Base-by-base conservation (phyloP, 2,888 invertebrate species). In the Apoda limacodes region DNA sequence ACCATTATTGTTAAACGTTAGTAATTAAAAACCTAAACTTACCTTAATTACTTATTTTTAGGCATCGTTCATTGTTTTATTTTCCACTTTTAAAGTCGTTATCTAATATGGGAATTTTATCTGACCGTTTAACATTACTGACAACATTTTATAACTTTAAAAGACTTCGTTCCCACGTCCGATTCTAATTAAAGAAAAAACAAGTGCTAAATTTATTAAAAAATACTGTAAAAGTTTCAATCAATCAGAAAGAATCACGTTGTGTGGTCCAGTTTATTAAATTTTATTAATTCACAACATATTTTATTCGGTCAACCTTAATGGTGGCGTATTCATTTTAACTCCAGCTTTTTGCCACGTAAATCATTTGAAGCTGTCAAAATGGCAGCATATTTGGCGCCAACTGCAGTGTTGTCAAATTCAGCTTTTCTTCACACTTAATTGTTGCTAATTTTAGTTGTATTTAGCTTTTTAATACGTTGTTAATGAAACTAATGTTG, bases 321-420 rank as follows among this genome's bases (percentile, higher is more conserved):
- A 57, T 55, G 50, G 46, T 43, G 37, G 50, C 46, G 44, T 60
- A 60, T 65, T 65, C 62, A 65, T 66, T 62, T 61, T 49, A 30
- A 42, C 42, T 41, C 43, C 43, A 32, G 36, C 39, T 40, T 52
- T 56, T 52, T 55, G 50, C 42, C 52, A 60, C 56, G 61, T 69
- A 64, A 63, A 68, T 70, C 68, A 67, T 59, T 52, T 34, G 28
- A 30, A 37, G 46, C 60, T 60, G 69, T 67, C 64, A 57, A 30
- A 48, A 47, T 57, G 61, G 68, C 69, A 67, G 65, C 46, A 46
- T 61, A 63, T 68, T 68, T 64, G 68, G 69, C 68, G 68, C 63
- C 66, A 63, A 65, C 50, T 41, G 49, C 45, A 43, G 48, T 55
- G 52, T 56, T 53, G 51, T 40, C 36, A 29, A 25, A 45, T 50